These are phyloP conservation scores for Brachymystax lenok DNA, from an alignment of 2,797 vertebrate species.

Conservation along the genomic window DNA sequence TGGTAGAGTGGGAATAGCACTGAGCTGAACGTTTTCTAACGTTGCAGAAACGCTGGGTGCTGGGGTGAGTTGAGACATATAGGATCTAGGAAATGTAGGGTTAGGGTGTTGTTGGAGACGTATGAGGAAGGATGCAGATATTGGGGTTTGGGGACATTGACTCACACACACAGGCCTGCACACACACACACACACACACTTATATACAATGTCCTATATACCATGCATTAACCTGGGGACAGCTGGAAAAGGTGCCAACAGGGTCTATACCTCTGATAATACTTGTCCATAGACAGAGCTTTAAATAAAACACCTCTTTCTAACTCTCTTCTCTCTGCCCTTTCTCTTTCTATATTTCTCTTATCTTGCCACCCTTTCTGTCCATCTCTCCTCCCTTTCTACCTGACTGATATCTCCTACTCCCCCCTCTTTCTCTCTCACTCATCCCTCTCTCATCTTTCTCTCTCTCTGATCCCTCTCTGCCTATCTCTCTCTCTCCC, in stretches of 20 bases:
- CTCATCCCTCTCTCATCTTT: neutral
- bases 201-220: constrained; percentile 27
- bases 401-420: neutral
- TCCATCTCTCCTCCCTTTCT: neutral
- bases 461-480: neutral
- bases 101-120: neutral
- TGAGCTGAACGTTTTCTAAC: no score
- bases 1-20: neutral
- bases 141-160: neutral
- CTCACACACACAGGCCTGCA: neutral
- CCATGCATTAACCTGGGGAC: constrained; percentile 28
- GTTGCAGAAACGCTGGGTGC: neutral
- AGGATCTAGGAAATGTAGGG: neutral
- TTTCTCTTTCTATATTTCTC: neutral
- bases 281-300: neutral
- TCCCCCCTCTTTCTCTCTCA: neutral
- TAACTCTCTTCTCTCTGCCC: neutral
- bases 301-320: neutral
- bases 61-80: neutral
- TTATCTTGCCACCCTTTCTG: neutral
- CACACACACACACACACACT: constrained; percentile 2
- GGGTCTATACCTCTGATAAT: constrained; percentile 18
- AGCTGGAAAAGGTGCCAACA: constrained; percentile 25
- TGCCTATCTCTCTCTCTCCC: neutral
- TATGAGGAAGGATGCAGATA: neutral